Base-by-base conservation (phyloP, 2,797 vertebrate genomes). In the Scolopax rusticola region DNA sequence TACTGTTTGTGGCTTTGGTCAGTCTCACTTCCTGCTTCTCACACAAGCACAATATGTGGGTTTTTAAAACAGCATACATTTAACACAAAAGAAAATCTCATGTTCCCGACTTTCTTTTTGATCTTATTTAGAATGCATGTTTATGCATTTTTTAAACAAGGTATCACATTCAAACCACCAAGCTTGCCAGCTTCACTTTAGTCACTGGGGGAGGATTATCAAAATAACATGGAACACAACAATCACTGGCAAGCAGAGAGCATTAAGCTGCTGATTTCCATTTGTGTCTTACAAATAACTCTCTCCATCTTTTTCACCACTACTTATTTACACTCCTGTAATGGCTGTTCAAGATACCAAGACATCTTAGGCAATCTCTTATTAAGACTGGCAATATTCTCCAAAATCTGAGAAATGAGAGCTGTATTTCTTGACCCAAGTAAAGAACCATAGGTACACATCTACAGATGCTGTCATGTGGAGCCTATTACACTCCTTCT, bases 21-120 rank as follows among this genome's bases (percentile, higher is more conserved):
- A 30, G 12, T 86, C 64, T 86, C 73, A 76, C 45, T 84, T 93
- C 81, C 85, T 84, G 73, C 30, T 91, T 95, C 87, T 94, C 87
- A 86, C 76, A 82, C 20, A 17, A 73, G 50, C 48, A 90, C 47
- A 82, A 7, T 36, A 61, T 12, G 32, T 61, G 36, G 0, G 2
- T 60, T 77, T 91, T 75, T 28, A 3, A 61, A 87, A 24, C 33
- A 68, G 33, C 40, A 64, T n/a, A 41, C 8, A 41, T 63, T 32
- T 77, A 77, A 69, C 40, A 76, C n/a, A 83, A 74, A 90, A 56
- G 56, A 80, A 85, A 84, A 74, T 41, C 32, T 76, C 71, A 27
- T 20, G 53, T 92, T 96, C 15, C 59, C 63, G 67, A n/a, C 36
- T 33, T 70, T 75, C 28, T 70, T 75, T 83, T 56, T 78, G 16